These are phyloP conservation scores for Dallia pectoralis DNA, from an alignment of 2,797 vertebrate genomes.

Conservation along the genomic window DNA sequence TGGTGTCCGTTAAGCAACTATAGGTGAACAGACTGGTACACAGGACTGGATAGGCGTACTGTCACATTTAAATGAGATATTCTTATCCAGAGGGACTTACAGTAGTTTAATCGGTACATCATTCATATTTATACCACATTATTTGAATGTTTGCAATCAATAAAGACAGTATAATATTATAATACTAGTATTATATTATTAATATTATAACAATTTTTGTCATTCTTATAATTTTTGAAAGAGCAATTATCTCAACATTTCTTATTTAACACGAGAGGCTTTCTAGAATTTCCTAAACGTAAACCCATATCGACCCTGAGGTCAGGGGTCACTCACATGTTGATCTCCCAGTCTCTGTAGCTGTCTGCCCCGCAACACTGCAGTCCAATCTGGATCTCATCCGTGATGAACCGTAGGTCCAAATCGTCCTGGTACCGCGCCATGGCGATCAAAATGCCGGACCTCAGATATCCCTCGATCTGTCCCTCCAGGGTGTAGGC, in stretches of 20 bases:
- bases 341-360: conserved; percentile 87
- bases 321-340: conserved; percentile 75
- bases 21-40: too few relatives aligned
- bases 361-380: conserved; percentile 85
- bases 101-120: too few relatives aligned
- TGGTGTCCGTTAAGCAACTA: neutral
- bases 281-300: neutral
- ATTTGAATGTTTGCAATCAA: too few relatives aligned
- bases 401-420: conserved; percentile 85
- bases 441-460: conserved; percentile 74
- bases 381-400: conserved; percentile 85
- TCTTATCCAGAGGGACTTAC: too few relatives aligned
- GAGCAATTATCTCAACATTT: too few relatives aligned
- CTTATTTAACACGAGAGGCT: neutral
- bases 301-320: neutral
- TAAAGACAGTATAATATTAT: too few relatives aligned
- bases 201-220: too few relatives aligned
- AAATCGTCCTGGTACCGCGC: conserved; percentile 82
- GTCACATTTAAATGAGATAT: too few relatives aligned
- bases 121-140: too few relatives aligned
- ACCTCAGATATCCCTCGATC: conserved; percentile 69
- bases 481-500: conserved; percentile 67
- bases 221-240: too few relatives aligned
- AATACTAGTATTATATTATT: too few relatives aligned
- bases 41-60: too few relatives aligned